These are phyloP conservation scores for Mesochorus sp. DNA, from an alignment of 2,888 invertebrate species.

Conservation along the genomic window DNA sequence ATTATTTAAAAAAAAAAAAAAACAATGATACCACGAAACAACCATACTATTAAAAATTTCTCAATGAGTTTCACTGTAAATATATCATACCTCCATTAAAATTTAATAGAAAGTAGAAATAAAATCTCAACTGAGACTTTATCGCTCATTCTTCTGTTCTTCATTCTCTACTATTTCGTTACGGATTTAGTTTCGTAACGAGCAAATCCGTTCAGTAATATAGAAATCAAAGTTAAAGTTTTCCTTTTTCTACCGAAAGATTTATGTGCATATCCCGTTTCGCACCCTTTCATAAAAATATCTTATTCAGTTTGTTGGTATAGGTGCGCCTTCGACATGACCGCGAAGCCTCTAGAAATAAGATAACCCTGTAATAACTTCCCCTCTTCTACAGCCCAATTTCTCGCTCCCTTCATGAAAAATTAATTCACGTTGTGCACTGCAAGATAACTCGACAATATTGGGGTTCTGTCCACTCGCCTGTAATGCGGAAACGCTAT, in stretches of 20 bases:
- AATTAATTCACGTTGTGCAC: slow-evolving; percentile 54
- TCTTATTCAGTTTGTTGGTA: slow-evolving; percentile 34
- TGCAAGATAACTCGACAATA: slow-evolving; percentile 12
- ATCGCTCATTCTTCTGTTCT: slow-evolving; percentile 30
- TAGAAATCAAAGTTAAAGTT: slow-evolving; percentile 73
- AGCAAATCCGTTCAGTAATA: slow-evolving; percentile 78
- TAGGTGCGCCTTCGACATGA: not conserved
- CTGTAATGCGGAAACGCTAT: slow-evolving; percentile 7
- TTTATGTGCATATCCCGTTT: slow-evolving; percentile 2
- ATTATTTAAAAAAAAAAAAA: too few relatives aligned
- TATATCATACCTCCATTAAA: slow-evolving; percentile 37
- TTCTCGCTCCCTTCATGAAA: slow-evolving; percentile 51
- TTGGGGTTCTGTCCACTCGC: slow-evolving; percentile 13
- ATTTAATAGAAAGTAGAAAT: slow-evolving; percentile 18
- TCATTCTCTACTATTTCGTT: not conserved
- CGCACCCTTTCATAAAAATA: slow-evolving; percentile 54
- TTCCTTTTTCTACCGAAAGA: slow-evolving; percentile 11
- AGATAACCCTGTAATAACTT: slow-evolving; percentile 44
- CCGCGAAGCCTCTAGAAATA: slow-evolving; percentile 24
- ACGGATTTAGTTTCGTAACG: slow-evolving; percentile 76
- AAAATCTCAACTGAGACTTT: slow-evolving; percentile 33
- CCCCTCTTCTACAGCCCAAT: slow-evolving; percentile 28
- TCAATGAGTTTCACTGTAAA: slow-evolving; percentile 17
- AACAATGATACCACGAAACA: too few relatives aligned
- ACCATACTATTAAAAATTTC: slow-evolving; percentile 55